Conservation (phyloP, 2,888 invertebrate species). For the Rosalia funebris region DNA sequence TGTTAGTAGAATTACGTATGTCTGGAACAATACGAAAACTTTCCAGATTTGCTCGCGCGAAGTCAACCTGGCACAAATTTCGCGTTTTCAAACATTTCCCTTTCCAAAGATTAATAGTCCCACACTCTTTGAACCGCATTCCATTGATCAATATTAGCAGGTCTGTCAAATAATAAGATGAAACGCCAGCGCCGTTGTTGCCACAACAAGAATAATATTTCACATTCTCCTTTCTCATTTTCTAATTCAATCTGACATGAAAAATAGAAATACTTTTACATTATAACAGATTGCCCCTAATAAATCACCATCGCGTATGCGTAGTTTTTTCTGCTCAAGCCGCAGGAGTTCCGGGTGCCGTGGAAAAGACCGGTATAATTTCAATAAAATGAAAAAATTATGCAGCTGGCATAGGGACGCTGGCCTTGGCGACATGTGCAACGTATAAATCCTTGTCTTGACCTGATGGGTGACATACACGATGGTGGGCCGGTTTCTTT, state of each 20-base stretch:
- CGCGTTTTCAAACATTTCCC: not conserved
- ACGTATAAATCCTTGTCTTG: no score
- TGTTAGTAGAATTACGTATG: no score
- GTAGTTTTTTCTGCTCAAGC: not conserved
- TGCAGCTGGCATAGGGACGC: no score
- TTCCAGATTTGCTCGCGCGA: not conserved
- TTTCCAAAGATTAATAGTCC: constrained; percentile 2
- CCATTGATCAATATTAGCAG: constrained; percentile 14
- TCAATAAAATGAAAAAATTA: no score
- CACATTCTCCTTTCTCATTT: constrained; percentile 12
- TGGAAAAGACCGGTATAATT: no score
- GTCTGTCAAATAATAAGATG: constrained; percentile 2
- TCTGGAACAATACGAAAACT: no score
- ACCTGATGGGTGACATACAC: no score
- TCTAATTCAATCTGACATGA: constrained; percentile 20
- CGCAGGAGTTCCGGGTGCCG: no score
- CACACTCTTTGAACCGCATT: not conserved
- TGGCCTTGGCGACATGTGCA: no score
- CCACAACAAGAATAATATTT: constrained; percentile 18
- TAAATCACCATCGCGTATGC: constrained; percentile 16
- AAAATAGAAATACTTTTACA: constrained; percentile 26
- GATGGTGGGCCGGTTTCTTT: no score
- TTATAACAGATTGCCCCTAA: constrained; percentile 17
- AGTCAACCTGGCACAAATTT: not conserved
- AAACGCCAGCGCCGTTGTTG: not conserved